These are phyloP conservation scores for Euphydryas editha DNA, from an alignment of 2,888 invertebrate species.

Conservation along the genomic window DNA sequence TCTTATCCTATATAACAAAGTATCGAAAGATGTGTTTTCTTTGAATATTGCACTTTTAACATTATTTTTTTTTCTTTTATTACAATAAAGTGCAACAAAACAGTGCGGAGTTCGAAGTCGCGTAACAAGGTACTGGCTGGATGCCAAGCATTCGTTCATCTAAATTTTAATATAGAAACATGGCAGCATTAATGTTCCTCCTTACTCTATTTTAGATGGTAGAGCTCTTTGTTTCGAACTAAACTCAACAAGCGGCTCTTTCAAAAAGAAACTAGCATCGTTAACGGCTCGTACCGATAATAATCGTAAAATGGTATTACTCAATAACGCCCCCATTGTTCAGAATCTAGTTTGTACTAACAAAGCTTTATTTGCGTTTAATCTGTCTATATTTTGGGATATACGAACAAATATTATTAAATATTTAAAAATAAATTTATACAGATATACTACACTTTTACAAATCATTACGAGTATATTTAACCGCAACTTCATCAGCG, in stretches of 20 bases:
- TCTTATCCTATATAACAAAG: no score
- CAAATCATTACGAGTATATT: no score
- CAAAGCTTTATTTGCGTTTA: constrained; percentile 8
- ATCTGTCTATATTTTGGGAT: neutral
- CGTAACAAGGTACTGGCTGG: constrained; percentile 57
- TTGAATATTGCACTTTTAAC: neutral
- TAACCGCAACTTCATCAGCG: no score
- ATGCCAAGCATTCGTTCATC: constrained; percentile 60
- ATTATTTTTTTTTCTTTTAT: neutral
- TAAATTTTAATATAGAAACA: constrained; percentile 68
- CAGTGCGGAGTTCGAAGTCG: constrained; percentile 10
- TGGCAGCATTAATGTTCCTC: constrained; percentile 63
- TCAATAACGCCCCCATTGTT: constrained; percentile 24
- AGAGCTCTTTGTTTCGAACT: constrained; percentile 65
- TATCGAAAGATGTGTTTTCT: no score
- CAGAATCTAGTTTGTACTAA: constrained; percentile 14
- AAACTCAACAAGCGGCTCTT: constrained; percentile 35
- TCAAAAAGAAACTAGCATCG: constrained; percentile 26
- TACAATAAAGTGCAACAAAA: neutral
- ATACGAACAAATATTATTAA: constrained; percentile 1
- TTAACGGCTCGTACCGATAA: constrained; percentile 30
- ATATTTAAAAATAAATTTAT: neutral
- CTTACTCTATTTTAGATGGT: constrained; percentile 68
- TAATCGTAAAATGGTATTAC: constrained; percentile 36
- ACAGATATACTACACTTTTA: neutral